A percentile compares a stretch with the other conserved stretches of the same genome.
Conservation (phyloP, 2,888 invertebrate genomes). For the Patella depressa region DNA sequence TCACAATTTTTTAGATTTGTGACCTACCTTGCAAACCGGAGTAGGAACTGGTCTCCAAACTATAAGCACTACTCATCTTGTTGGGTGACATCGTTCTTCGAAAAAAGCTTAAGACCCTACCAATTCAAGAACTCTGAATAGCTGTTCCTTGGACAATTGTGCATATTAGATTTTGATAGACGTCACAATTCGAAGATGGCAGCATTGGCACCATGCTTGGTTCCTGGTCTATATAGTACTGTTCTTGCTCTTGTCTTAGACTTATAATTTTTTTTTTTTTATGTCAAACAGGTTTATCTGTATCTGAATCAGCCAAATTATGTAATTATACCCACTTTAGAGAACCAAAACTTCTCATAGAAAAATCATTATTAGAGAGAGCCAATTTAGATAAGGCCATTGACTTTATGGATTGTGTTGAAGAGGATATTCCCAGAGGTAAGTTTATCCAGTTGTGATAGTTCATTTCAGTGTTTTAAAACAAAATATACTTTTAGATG, state of each 20-base stretch:
- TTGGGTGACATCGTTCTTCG: too few species aligned
- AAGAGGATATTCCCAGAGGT: conserved; percentile 84
- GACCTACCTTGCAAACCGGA: too few species aligned
- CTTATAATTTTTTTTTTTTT: neutral
- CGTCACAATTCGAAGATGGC: neutral
- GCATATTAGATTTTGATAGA: neutral
- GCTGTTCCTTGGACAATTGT: neutral
- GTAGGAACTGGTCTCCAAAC: too few species aligned
- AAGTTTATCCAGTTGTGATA: too few species aligned
- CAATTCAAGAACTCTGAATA: too few species aligned
- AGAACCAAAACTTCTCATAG: conserved; percentile 74
- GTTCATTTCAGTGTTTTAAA: too few species aligned
- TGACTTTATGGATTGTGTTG: conserved; percentile 88
- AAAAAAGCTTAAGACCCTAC: too few species aligned
- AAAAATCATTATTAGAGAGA: conserved; percentile 82
- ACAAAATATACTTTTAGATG: too few species aligned
- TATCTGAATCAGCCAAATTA: conserved; percentile 79
- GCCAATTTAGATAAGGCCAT: conserved; percentile 87
- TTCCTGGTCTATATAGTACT: too few species aligned
- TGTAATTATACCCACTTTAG: conserved; percentile 85
- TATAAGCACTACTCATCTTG: too few species aligned
- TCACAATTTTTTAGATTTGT: too few species aligned
- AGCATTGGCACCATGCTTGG: neutral
- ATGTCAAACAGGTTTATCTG: conserved; percentile 67
- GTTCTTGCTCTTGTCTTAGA: too few species aligned